Evolutionary conservation across 2,888 invertebrate genomes (phyloP).

Genomic region (Druceiella hillmani): DNA sequence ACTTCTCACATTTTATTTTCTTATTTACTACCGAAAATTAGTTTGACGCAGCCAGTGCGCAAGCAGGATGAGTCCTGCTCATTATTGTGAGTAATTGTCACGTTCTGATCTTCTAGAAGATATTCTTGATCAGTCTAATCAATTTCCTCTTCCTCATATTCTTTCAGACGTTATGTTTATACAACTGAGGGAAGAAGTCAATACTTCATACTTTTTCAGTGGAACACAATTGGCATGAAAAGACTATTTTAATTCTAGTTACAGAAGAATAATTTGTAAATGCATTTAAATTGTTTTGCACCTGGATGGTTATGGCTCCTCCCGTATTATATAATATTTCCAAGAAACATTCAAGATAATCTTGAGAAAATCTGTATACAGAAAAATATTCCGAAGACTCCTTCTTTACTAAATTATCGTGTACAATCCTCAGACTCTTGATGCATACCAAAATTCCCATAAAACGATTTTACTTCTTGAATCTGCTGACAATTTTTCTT

Average conservation of each 20-base stretch:
- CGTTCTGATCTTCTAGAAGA: no score
- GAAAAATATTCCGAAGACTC: constrained; percentile 9
- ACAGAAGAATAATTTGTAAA: constrained; percentile 8
- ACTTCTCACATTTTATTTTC: no score
- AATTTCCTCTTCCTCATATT: no score
- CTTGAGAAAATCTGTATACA: constrained; percentile 11
- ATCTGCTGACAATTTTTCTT: no score
- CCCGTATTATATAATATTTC: constrained; percentile 9
- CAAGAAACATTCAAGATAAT: constrained; percentile 15
- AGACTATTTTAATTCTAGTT: constrained; percentile 11
- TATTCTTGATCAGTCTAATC: no score
- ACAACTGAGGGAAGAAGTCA: no score
- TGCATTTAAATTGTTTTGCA: constrained; percentile 7
- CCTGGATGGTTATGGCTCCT: constrained; percentile 14
- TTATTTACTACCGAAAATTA: no score
- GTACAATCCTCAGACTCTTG: constrained; percentile 10
- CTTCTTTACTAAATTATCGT: constrained; percentile 7
- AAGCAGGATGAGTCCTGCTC: no score
- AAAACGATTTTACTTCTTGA: constrained; percentile 14
- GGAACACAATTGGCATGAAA: constrained; percentile 12
- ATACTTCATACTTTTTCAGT: constrained; percentile 31
- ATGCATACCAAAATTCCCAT: constrained; percentile 12
- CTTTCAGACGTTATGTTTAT: no score
- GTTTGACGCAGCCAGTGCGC: no score
- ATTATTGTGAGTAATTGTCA: no score